Conservation (phyloP, 2,113 vertebrate species). For the Tragelaphus imberbis region DNA sequence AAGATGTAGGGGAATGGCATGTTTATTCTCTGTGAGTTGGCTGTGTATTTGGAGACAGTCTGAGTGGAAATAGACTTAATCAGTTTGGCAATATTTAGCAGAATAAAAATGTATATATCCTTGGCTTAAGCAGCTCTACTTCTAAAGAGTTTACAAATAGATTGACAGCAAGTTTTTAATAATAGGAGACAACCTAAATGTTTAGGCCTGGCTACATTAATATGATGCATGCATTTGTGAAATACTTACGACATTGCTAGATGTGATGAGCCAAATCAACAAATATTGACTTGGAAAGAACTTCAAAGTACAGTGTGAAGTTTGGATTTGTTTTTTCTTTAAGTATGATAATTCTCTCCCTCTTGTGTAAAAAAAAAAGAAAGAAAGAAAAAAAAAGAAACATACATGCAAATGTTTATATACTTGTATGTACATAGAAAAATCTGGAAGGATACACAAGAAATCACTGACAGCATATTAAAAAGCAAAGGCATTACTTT, state of each 20-base stretch:
- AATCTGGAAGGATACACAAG: neutral
- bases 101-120: neutral
- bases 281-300: neutral
- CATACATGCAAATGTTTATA: neutral
- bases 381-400: neutral
- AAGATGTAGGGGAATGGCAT: neutral
- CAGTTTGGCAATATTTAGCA: neutral
- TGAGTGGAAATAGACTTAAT: neutral
- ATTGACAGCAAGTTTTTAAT: neutral
- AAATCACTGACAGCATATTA: neutral
- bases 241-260: neutral
- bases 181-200: neutral
- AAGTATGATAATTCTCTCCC: neutral
- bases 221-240: neutral
- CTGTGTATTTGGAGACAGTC: neutral
- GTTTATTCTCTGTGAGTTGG: neutral
- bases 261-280: neutral
- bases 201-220: neutral
- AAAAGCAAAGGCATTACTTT: neutral
- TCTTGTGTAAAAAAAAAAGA: neutral
- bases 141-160: neutral
- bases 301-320: neutral
- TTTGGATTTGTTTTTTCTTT: neutral
- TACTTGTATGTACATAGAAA: neutral
- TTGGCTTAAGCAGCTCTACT: neutral